phyloP scores from a whole-genome alignment of 2,113 vertebrate genomes.

The Australoheros scitulus region DNA sequence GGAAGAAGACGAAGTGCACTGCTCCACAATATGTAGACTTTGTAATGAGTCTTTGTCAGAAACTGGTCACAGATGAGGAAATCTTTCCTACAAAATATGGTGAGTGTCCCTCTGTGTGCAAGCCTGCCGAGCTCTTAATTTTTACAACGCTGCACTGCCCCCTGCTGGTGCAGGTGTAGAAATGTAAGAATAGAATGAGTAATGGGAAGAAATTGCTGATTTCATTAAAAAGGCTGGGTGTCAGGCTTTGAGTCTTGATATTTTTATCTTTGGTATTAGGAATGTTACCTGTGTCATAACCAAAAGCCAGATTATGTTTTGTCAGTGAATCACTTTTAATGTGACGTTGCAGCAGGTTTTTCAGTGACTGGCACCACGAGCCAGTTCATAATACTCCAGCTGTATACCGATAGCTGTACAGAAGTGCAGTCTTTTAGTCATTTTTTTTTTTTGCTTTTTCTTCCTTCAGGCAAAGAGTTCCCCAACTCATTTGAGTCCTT shows the following conservation, averaged over 20 bases:
- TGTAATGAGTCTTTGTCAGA: slow-evolving; percentile 98
- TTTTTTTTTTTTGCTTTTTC: background rate
- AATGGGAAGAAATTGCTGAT: background rate
- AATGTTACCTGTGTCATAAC: background rate
- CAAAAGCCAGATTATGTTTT: too few species aligned
- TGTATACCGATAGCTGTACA: accelerated
- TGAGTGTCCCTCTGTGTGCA: slow-evolving; percentile 62
- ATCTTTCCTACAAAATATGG: slow-evolving; percentile 98
- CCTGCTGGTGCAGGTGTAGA: slow-evolving; percentile 38
- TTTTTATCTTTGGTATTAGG: background rate
- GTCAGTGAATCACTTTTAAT: background rate
- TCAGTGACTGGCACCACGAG: background rate
- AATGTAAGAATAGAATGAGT: background rate
- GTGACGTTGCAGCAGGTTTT: background rate
- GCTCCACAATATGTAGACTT: slow-evolving; percentile 98
- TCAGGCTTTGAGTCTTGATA: background rate
- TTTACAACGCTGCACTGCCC: slow-evolving; percentile 39
- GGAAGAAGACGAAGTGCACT: slow-evolving; percentile 98
- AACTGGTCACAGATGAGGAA: slow-evolving; percentile 97
- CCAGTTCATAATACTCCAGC: background rate
- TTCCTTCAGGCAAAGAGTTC: slow-evolving; percentile 90
- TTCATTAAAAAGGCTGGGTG: background rate
- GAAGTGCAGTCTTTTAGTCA: background rate
- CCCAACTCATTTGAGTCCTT: slow-evolving; percentile 95
- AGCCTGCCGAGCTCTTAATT: too few species aligned